Conservation (phyloP, 2,113 vertebrate species). For the Thunnus maccoyii region DNA sequence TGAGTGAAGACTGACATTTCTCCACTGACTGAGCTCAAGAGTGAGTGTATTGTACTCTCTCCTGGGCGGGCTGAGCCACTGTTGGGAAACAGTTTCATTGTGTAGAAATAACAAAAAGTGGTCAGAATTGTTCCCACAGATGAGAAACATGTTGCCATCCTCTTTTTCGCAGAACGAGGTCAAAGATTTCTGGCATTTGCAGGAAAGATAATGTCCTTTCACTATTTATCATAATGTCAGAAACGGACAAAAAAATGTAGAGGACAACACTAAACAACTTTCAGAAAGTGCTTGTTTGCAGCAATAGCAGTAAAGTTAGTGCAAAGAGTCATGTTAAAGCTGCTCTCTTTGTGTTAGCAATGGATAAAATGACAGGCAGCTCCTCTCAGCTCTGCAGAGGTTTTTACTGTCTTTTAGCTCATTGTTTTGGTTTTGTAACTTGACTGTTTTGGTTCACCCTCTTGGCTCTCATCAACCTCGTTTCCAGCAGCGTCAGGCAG, state of each 20-base stretch:
- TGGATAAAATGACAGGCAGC: not conserved
- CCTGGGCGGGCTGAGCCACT: conserved; percentile 1
- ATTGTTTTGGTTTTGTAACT: not conserved
- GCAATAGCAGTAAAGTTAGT: not conserved
- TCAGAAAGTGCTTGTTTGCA: not conserved
- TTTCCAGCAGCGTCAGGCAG: not conserved
- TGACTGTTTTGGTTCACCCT: not conserved
- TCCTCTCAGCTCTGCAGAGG: not conserved
- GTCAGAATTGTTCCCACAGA: conserved; percentile 14
- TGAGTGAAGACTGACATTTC: not conserved
- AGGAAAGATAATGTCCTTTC: not conserved
- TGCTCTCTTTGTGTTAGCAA: not conserved
- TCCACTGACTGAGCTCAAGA: not conserved
- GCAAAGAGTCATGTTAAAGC: not conserved
- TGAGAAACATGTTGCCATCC: conserved; percentile 33
- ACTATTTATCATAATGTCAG: too few relatives aligned
- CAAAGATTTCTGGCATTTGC: conserved; percentile 11
- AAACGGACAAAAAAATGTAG: too few relatives aligned
- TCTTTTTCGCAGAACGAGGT: conserved; percentile 28
- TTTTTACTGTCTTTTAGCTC: too few relatives aligned
- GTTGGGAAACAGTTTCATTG: conserved; percentile 31
- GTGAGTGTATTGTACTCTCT: not conserved
- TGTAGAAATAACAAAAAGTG: conserved; percentile 35
- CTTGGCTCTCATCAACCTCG: not conserved
- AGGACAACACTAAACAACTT: not conserved